Evolutionary conservation across 2,797 vertebrate species (phyloP), one percentile per base, ranked within the genome.

Genomic region (Phoebastria nigripes): DNA sequence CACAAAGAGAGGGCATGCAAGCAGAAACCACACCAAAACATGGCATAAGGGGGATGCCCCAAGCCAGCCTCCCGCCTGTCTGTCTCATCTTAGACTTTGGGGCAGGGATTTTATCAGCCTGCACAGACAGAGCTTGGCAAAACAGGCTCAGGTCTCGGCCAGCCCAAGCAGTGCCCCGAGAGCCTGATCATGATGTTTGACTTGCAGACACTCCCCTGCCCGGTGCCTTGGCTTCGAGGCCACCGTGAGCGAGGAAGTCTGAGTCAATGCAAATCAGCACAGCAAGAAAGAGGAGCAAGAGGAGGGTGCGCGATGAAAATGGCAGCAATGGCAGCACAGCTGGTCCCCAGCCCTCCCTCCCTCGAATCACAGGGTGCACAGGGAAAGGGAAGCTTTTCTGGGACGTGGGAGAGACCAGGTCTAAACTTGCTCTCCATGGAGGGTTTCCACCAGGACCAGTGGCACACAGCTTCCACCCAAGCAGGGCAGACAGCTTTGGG

Each of bases 11-110:
- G 16, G 37, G 41, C 29, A 55, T 7, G 2, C 11, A 33, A 29
- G 46, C 51, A 82, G 55, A 79, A 77, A n/a, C 5, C 44, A n/a
- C 72, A 24, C 4, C 22, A 49, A 22, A 71, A 35, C 8, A 11
- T 0, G 26, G 67, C 66, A 17, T 0, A 7, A 35, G 54, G 44
- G 41, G 16, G 73, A 35, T 1, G 3, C 28, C 5, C 2, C 21
- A 20, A 54, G 46, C n/a, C 6, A 1, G 19, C n/a, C 46, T 67
- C 47, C 35, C 2, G 0, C 13, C 35, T 2, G 3, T 22, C 54
- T 7, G 8, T 47, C 74, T 19, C 22, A 4, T 8, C 19, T 8
- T 6, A 29, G 47, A 35, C 71, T 77, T 54, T 0, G 0, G 58
- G 86, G 47, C 37, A 46, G 72, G 71, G 29, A 33, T 80, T 82